Evolutionary conservation across 2,888 invertebrate genomes (phyloP).

Genomic region (Scaptomyza polygonia): DNA sequence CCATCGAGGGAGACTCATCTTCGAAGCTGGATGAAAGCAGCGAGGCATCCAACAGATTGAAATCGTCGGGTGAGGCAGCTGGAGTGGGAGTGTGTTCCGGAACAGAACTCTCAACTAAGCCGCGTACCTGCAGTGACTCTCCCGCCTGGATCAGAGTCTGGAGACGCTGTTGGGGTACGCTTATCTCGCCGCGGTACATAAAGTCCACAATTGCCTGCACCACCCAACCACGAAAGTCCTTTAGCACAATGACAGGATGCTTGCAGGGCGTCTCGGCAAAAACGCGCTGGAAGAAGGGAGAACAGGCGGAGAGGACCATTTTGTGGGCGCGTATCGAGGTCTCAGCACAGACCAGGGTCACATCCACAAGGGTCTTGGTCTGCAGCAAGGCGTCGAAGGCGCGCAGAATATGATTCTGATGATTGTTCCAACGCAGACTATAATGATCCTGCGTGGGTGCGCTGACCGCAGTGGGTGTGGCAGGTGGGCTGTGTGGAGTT

Average conservation of each 20-base stretch:
- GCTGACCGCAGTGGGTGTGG: slow-evolving; percentile 46
- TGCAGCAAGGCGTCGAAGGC: slow-evolving; percentile 95
- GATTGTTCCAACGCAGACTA: slow-evolving; percentile 97
- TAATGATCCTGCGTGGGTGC: slow-evolving; percentile 90
- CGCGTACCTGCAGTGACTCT: slow-evolving; percentile 93
- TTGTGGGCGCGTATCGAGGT: slow-evolving; percentile 94
- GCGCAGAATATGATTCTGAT: slow-evolving; percentile 93
- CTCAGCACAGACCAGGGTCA: slow-evolving; percentile 94
- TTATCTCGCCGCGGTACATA: slow-evolving; percentile 97
- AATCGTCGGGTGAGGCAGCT: slow-evolving; percentile 83
- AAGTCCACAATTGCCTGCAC: slow-evolving; percentile 95
- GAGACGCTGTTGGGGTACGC: slow-evolving; percentile 93
- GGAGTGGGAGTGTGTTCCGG: slow-evolving; percentile 84
- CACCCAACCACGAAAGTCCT: slow-evolving; percentile 95
- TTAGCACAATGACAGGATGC: slow-evolving; percentile 95
- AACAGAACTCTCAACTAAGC: slow-evolving; percentile 88
- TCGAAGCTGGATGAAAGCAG: slow-evolving; percentile 83
- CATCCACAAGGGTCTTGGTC: slow-evolving; percentile 94
- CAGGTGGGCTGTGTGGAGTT: slow-evolving; percentile 59
- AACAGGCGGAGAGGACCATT: slow-evolving; percentile 94
- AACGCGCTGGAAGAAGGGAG: slow-evolving; percentile 94
- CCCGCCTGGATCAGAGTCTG: slow-evolving; percentile 94
- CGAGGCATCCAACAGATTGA: slow-evolving; percentile 80
- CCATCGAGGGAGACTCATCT: slow-evolving; percentile 85
- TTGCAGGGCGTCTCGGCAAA: slow-evolving; percentile 96